Evolutionary conservation across 2,888 invertebrate genomes (phyloP), one percentile per base, ranked within the genome.

Genomic region (Drosophila fungiperda): DNA sequence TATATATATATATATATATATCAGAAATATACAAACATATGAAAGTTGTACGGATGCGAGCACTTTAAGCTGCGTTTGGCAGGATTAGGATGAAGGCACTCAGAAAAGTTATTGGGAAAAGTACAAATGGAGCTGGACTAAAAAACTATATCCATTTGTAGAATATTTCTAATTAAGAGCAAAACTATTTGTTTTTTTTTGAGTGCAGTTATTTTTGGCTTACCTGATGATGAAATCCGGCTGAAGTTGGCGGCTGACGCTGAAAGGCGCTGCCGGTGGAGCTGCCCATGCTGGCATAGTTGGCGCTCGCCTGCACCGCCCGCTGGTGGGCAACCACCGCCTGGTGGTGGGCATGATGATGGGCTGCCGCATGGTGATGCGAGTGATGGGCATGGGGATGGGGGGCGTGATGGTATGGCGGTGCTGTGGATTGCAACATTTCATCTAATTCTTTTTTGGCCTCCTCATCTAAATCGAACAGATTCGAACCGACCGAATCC

Each of bases 381-480:
- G 81, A 60, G 36, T 78, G 77, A 48, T 68, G 89, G 40, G 65
- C 66, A 52, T 81, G 89, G n/a, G 77, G 66, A 36, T 82, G 88
- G 42, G 80, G 83, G 49, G 53, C 70, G 48, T 86, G 92, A 66
- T 92, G 92, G 68, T 92, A 92, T 68, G 92, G 91, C 68, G 92
- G 89, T 65, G 92, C 85, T 63, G 92, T 89, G 65, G 93, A 92
- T 91, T 93, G 93, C 80, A 93, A 91, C 93, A 93, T 93, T 90
- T 92, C 92, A 87, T 90, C 91, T 86, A 92, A 82, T 91, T 93
- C 91, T 81, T 92, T 92, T 75, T 89, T 92, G 85, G 92, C 92
- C 79, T 92, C 92, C 87, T 93, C 92, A 90, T 93, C 92, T 89
- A 93, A 92, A 90, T 92, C 91, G 78, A 92, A 92, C 75, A 93